A percentile compares a stretch with the other conserved stretches of the same genome.
Conservation (phyloP, 2,888 invertebrate species). For the Melinaea menophilus region DNA sequence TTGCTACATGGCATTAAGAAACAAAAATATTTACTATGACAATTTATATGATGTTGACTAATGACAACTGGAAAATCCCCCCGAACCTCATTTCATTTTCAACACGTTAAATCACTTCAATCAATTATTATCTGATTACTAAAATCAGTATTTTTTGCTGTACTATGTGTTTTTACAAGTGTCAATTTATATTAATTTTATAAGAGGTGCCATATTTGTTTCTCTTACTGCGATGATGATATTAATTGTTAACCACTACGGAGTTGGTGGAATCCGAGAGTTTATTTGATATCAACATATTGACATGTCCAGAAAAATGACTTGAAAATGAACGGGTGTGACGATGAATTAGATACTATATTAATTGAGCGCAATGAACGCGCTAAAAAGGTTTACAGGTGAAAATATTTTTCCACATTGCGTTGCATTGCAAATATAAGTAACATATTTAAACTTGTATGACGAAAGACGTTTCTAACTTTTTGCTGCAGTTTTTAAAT, state of each 20-base stretch:
- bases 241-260: conserved; percentile 39
- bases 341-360: conserved; percentile 68
- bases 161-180: conserved; percentile 10
- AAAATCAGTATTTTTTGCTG: conserved; percentile 6
- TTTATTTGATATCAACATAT: conserved; percentile 54
- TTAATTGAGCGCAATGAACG: conserved; percentile 68
- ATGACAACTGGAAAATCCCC: conserved; percentile 7
- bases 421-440: too few relatives aligned
- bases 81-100: conserved; percentile 6
- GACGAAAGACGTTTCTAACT: background rate
- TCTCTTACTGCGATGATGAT: conserved; percentile 38
- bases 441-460: too few relatives aligned
- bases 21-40: background rate
- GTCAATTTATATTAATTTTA: conserved; percentile 17
- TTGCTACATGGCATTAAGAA: too few relatives aligned
- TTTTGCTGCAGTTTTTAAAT: conserved; percentile 1
- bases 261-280: conserved; percentile 40
- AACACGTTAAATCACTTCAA: conserved; percentile 1
- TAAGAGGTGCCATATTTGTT: conserved; percentile 11
- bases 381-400: conserved; percentile 75
- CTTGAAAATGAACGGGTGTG: conserved; percentile 74
- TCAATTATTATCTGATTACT: background rate
- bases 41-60: background rate
- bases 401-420: conserved; percentile 30
- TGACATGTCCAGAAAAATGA: conserved; percentile 68